Conservation (phyloP, 2,113 vertebrate species). For the Phalacrocorax aristotelis region DNA sequence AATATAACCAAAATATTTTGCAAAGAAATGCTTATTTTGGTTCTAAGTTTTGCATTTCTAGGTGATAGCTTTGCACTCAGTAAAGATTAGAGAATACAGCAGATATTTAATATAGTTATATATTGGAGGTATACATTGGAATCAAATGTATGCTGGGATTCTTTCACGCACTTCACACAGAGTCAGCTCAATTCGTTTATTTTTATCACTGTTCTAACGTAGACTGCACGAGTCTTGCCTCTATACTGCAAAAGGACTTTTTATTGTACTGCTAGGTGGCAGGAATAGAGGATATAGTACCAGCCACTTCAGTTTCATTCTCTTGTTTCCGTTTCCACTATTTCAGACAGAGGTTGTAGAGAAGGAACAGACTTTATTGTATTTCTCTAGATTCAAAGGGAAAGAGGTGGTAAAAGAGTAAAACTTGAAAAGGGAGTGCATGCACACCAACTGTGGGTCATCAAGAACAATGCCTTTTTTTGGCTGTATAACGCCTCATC, state of each 20-base stretch:
- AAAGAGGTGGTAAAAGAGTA: background rate
- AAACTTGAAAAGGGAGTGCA: background rate
- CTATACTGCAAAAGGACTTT: background rate
- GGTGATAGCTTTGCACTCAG: background rate
- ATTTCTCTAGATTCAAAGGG: background rate
- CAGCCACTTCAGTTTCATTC: background rate
- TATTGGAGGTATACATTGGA: background rate
- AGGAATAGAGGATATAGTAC: background rate
- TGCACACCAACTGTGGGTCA: background rate
- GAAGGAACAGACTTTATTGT: background rate
- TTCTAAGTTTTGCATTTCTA: background rate
- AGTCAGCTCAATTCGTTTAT: background rate
- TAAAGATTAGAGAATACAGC: background rate
- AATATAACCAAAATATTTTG: slow-evolving; percentile 11
- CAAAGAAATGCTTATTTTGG: background rate
- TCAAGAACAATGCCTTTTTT: background rate
- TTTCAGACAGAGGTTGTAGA: background rate
- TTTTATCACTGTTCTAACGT: background rate
- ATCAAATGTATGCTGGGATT: background rate
- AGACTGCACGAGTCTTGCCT: background rate
- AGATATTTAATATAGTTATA: background rate
- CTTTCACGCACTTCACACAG: background rate
- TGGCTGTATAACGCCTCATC: background rate
- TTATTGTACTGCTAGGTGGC: background rate
- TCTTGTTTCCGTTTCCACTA: background rate